Evolutionary conservation across 2,888 invertebrate species (phyloP), one percentile per base, ranked within the genome.

Genomic region (Microplitis manilae): DNA sequence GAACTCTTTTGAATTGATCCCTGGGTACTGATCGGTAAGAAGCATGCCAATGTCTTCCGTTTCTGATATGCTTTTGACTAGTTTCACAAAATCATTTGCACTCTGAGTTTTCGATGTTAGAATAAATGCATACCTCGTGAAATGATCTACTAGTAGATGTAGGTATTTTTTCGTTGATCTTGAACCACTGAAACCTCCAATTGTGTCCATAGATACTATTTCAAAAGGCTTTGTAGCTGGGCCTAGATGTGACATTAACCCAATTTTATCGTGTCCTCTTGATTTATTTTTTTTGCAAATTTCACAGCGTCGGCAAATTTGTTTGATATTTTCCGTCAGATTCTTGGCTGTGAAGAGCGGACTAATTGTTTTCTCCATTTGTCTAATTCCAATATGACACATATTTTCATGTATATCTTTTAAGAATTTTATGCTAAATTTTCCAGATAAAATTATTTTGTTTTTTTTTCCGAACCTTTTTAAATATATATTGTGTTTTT

Each of bases 261-360:
- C 84, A 77, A 81, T 73, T 78, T 80, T 81, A 15, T 64, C n/a
- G 65, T 78, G 76, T 77, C 80, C 79, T 77, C 85, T 81, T 68
- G 83, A 80, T 79, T 86, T 85, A 75, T 86, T 86, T 74, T 82
- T 81, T 74, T 82, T 84, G 59, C 85, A 85, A 13, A 79, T 75
- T 75, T 82, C 80, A 74, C 83, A 83, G 15, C 50, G 6, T 13
- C 77, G 73, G 61, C 83, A 83, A 13, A 79, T 68, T 74, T 69
- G 68, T 74, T 79, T 76, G 64, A 83, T 82, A 64, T 83, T 80
- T 73, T 80, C 20, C 38, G 65, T 72, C 40, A 83, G 50, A 72
- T 80, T 80, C 67, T 79, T 78, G 41, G 79, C 71, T 69, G 77
- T 75, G 75, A 81, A 79, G 50, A 75, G 38, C 61, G 77, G 67